Conservation (phyloP, 2,797 vertebrate species). For the Esox masquinongy region DNA sequence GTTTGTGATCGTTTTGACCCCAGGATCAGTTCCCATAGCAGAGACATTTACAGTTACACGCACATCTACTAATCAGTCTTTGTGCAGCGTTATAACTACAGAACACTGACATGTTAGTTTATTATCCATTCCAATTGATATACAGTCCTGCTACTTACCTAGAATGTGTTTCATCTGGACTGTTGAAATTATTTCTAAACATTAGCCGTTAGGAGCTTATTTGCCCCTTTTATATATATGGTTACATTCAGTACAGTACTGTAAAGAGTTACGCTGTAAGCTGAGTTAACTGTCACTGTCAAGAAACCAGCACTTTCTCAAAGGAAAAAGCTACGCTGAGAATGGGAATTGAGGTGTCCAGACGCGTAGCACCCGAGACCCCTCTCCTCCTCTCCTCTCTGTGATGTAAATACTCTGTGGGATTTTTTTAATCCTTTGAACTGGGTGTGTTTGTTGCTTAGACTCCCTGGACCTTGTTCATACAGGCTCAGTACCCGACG, state of each 20-base stretch:
- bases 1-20: slow-evolving; percentile 6
- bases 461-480: slow-evolving; percentile 67
- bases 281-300: slow-evolving; percentile 41
- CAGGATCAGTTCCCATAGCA: not conserved
- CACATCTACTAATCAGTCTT: not conserved
- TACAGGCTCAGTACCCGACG: slow-evolving; percentile 47
- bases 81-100: not conserved
- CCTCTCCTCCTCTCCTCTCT: slow-evolving; percentile 52
- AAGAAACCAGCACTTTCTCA: slow-evolving; percentile 30
- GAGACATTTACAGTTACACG: not conserved
- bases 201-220: not conserved
- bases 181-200: not conserved
- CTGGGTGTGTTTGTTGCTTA: slow-evolving; percentile 77
- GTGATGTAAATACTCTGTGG: slow-evolving; percentile 69
- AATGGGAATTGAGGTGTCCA: slow-evolving; percentile 30
- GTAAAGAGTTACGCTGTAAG: slow-evolving; percentile 20
- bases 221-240: slow-evolving; percentile 11
- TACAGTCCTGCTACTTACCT: slow-evolving; percentile 7
- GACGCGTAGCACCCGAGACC: slow-evolving; percentile 38
- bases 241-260: not conserved
- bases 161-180: slow-evolving; percentile 14
- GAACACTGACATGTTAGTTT: not conserved
- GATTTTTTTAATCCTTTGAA: slow-evolving; percentile 62
- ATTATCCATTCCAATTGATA: not conserved
- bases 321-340: slow-evolving; percentile 25